Evolutionary conservation across 35 echinoderm and acorn worm genomes (phyloP), one percentile per base, ranked within the genome.

Genomic region (Apostichopus californicus): DNA sequence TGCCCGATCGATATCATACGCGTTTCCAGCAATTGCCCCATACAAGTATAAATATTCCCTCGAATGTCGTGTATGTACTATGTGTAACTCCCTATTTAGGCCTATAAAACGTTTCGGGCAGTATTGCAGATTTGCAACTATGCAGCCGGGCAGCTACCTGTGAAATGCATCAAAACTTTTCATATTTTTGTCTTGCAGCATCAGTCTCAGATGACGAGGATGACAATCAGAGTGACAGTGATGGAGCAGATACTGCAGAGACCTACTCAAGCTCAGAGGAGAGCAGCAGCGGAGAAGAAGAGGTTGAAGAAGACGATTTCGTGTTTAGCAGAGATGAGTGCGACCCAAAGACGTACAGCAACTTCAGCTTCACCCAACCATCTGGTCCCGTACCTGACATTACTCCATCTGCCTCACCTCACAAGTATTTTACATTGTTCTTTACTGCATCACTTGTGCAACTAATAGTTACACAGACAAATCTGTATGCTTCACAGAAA

Each of bases 401-500:
- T 24, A 80, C 11, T 80, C 78, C 23, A 15, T 15, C 78, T 24
- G 78, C 78, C 11, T 15, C 78, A 80, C 78, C 78, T 11, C 28
- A 15, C 12, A 24, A 15, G 78, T 80, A 80, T 80, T 80, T 80
- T 46, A 15, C 78, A 80, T 80, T 80, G 78, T 80, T 80, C 26
- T 28, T 28, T 28, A 28, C 26, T 28, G 26, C 26, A 28, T 28
- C 26, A 28, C 26, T 28, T 58, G 9, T 55, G 7, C 20, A 28
- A 28, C 26, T 28, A 28, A 28, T 28, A 28, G 26, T 28, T 28
- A 28, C 26, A 28, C 20, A 54, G 79, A 52, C 79, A 22, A 91
- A 91, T 60, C 17, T 54, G 23, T 94, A 83, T 91, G 93, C 87
- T 59, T 17, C 22, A 10, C 93, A 94, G 88, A 68, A 91, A 68